phyloP scores from a whole-genome alignment of 2,888 invertebrate species.

The Tribolium freemani region DNA sequence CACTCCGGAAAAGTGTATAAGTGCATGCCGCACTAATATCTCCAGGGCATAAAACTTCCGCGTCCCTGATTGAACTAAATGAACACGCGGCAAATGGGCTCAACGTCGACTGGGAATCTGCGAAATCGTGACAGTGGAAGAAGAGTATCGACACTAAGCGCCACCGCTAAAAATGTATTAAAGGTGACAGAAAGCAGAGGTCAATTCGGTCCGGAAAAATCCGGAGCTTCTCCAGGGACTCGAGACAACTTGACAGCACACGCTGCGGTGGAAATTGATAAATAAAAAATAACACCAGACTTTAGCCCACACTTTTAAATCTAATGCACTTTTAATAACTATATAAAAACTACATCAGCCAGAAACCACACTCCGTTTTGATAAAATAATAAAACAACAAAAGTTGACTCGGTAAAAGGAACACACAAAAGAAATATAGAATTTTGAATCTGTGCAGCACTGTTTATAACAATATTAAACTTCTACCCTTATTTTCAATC shows the following conservation, averaged over 20 bases:
- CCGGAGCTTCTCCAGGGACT: slow-evolving; percentile 48
- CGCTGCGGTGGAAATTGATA: slow-evolving; percentile 33
- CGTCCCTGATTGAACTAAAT: slow-evolving; percentile 67
- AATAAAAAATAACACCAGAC: slow-evolving; percentile 26
- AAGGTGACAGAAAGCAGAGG: slow-evolving; percentile 62
- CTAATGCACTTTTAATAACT: slow-evolving; percentile 27
- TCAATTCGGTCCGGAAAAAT: slow-evolving; percentile 60
- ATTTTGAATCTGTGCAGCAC: too few species aligned
- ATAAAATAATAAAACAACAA: slow-evolving; percentile 11
- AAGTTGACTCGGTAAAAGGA: not conserved
- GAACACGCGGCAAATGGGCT: slow-evolving; percentile 64
- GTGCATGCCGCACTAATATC: slow-evolving; percentile 65
- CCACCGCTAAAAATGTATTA: slow-evolving; percentile 57
- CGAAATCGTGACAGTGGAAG: slow-evolving; percentile 16
- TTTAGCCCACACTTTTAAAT: slow-evolving; percentile 16
- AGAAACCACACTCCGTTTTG: slow-evolving; percentile 1
- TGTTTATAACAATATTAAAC: not conserved
- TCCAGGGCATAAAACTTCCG: slow-evolving; percentile 64
- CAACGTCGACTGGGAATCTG: slow-evolving; percentile 57
- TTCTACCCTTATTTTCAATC: not conserved
- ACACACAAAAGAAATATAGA: too few species aligned
- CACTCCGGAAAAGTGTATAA: slow-evolving; percentile 60
- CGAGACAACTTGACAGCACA: slow-evolving; percentile 42
- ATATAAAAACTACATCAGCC: slow-evolving; percentile 13
- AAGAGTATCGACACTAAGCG: slow-evolving; percentile 39